phyloP scores from a whole-genome alignment of 2,113 vertebrate genomes.

The Entelurus aequoreus region DNA sequence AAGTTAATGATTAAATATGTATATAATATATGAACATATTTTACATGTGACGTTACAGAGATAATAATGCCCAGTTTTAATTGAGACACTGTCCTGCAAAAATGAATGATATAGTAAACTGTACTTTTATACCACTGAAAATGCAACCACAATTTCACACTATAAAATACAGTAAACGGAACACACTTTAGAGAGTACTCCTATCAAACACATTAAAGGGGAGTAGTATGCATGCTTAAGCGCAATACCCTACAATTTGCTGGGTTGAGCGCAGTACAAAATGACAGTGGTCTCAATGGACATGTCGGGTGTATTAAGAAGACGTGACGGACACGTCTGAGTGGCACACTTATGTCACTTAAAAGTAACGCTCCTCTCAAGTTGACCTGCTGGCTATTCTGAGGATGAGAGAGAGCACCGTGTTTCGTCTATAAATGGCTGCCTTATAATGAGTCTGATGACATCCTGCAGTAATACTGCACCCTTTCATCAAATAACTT shows the following conservation, averaged over 20 bases:
- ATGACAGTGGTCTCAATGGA: slow-evolving; percentile 6
- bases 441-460: slow-evolving; percentile 62
- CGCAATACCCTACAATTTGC: slow-evolving; percentile 1
- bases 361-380: slow-evolving; percentile 44
- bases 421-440: slow-evolving; percentile 65
- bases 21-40: no score
- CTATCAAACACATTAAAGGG: no score
- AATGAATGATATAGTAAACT: no score
- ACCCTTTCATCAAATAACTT: slow-evolving; percentile 56
- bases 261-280: not conserved
- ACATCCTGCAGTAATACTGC: slow-evolving; percentile 62
- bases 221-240: not conserved
- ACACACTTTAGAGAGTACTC: no score
- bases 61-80: no score
- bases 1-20: no score
- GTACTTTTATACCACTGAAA: no score
- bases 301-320: slow-evolving; percentile 13
- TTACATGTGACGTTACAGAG: no score
- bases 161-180: no score
- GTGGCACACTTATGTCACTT: slow-evolving; percentile 50
- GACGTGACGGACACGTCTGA: slow-evolving; percentile 17
- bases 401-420: slow-evolving; percentile 53
- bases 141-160: no score
- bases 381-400: slow-evolving; percentile 65
- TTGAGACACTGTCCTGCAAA: no score